Percentiles rank a stretch among this genome's conserved stretches.
Conservation (phyloP, 2,888 invertebrate species). For the Lathronympha strigana region DNA sequence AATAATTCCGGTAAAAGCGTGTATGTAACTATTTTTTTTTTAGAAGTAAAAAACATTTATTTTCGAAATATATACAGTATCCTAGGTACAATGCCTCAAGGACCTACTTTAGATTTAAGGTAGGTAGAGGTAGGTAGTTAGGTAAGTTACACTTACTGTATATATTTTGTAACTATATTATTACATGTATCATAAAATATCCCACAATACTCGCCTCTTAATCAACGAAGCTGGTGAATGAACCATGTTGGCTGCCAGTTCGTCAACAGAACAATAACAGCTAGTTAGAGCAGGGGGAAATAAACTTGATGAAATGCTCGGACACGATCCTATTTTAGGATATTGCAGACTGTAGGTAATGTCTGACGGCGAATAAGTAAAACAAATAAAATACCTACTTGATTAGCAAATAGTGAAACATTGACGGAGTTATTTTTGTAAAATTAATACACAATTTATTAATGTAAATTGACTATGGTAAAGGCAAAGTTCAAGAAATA, state of each 20-base stretch:
- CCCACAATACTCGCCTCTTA: not conserved
- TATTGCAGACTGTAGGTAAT: not conserved
- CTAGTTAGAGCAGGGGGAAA: slow-evolving; percentile 22
- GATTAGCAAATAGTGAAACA: slow-evolving; percentile 2
- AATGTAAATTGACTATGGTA: too few relatives aligned
- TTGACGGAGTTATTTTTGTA: too few relatives aligned
- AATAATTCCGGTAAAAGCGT: too few relatives aligned
- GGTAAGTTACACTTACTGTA: too few relatives aligned
- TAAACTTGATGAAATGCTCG: slow-evolving; percentile 27
- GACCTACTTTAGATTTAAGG: too few relatives aligned
- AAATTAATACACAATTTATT: too few relatives aligned
- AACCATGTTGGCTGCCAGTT: slow-evolving; percentile 7
- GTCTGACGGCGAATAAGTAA: not conserved
- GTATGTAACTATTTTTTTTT: too few relatives aligned
- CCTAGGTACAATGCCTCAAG: too few relatives aligned
- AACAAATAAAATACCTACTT: not conserved
- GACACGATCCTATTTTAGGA: slow-evolving; percentile 13
- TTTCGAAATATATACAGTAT: too few relatives aligned
- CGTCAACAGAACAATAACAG: slow-evolving; percentile 24
- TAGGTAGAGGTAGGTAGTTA: too few relatives aligned
- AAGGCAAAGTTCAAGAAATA: too few relatives aligned
- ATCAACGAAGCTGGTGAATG: slow-evolving; percentile 11
- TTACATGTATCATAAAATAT: not conserved
- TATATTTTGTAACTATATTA: not conserved
- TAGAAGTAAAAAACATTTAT: too few relatives aligned